Base-by-base conservation (phyloP, 2,797 vertebrate species). In the Peromyscus melanophrys region DNA sequence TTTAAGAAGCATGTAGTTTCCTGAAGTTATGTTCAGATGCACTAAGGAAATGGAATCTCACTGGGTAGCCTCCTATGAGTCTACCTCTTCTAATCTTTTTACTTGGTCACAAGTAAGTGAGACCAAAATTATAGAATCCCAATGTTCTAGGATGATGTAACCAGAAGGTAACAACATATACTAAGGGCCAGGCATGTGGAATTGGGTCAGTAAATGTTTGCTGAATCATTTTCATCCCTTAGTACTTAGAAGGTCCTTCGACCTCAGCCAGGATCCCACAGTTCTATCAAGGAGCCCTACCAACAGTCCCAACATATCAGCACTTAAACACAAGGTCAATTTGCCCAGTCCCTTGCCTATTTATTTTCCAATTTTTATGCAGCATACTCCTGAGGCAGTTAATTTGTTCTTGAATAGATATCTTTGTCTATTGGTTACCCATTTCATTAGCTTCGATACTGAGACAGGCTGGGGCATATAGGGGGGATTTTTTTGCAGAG, bases 361-460 rank as follows among this genome's bases (percentile, higher is more conserved):
- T 96, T 97, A 92, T 97, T 96, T 98, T 96, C 89, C 92, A 84
- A 89, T 97, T 95, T 97, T 97, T 96, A 97, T 88, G 95, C 89
- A 94, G 97, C 97, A 96, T 97, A 97, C 96, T 97, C 96, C 94
- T 93, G 96, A 97, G 96, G 95, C 96, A 95, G 96, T 97, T 98
- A 98, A 98, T 98, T 97, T 97, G 92, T 90, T 97, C 97, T 90
- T 96, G 96, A 98, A 97, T 97, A 57, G 93, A 52, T 94, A 75
- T 95, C 97, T 98, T 98, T 98, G 96, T 98, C 95, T 96, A 92
- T 94, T 96, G 96, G 97, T 97, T 98, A 98, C 97, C 94, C 98
- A 98, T 98, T 98, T 97, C 98, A 98, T 98, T 98, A 98, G 96
- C 91, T 80, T 91, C 0, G 49, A 95, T 98, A 97, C 63, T 96